These are phyloP conservation scores for Anas flavirostris DNA, from an alignment of 2,797 vertebrate genomes.

Conservation along the genomic window DNA sequence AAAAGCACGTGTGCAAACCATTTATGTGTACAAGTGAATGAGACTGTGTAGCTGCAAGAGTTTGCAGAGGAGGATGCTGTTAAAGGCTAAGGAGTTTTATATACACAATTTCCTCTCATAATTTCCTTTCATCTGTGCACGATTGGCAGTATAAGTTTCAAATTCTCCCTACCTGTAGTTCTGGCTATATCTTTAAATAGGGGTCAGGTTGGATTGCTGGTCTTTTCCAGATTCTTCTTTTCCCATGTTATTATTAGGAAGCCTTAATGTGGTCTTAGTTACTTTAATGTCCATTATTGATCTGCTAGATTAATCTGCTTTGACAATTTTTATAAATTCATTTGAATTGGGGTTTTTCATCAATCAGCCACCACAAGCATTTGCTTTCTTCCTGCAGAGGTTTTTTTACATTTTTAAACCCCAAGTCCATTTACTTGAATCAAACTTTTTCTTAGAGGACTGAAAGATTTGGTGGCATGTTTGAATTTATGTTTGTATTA, in stretches of 20 bases:
- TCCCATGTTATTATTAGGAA: not conserved
- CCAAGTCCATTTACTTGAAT: not conserved
- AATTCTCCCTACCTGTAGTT: not conserved
- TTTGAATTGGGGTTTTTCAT: not conserved
- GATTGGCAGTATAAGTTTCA: not conserved
- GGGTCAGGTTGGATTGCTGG: not conserved
- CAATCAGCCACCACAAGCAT: not conserved
- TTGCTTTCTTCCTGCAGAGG: not conserved
- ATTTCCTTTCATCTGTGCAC: not conserved
- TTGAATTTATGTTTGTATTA: not conserved
- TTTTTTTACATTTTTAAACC: not conserved
- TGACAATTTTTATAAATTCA: not conserved
- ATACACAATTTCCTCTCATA: not conserved
- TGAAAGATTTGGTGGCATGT: not conserved
- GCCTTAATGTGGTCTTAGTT: not conserved
- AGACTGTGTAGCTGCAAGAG: not conserved
- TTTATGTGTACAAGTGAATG: not conserved
- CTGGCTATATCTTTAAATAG: not conserved
- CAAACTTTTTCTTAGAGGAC: not conserved
- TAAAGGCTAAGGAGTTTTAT: constrained; percentile 2
- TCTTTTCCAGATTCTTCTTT: not conserved
- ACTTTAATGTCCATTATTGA: not conserved
- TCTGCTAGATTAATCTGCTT: not conserved
- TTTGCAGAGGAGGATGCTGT: not conserved
- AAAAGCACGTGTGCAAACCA: not conserved